Base-by-base conservation (phyloP, 1,140 invertebrate genomes). In the Cotesia vestalis region DNA sequence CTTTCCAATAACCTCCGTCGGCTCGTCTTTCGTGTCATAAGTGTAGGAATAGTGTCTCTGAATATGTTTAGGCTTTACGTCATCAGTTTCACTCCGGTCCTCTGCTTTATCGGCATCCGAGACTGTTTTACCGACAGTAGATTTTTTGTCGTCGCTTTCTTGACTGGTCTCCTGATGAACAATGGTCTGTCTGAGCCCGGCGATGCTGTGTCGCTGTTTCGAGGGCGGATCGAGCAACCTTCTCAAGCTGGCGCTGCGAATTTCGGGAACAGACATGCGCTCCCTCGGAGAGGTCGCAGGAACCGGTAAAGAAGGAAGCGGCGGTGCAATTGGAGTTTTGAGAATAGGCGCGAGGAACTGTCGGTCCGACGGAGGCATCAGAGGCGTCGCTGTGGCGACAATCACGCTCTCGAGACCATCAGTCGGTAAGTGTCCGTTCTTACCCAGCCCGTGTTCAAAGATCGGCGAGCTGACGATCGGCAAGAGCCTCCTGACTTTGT, bases 381-480 rank as follows among this genome's bases (percentile, higher is more conserved):
- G 75, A 2, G 84, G 83, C 5, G 81, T 82, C 0, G 83, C 79
- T 36, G 78, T 84, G 0, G 83, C 75, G 4, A 84, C 79, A 0
- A 86, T 70, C 5, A 85, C 77, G 8, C 76, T 83, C 55, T 82
- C 79, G 4, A 85, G 67, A 11, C 78, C 80, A 35, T 83, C 80
- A 17, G 78, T 74, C 0, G 80, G 78, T 12, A 79, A 35, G 8
- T 81, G 0, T 74, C 57, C 8, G 72, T 79, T 4, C 53, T 55
- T 2, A 63, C 69, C 52, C 46, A n/a, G 77, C 35, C 80, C 80
- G 27, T 74, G 78, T 62, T 86, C 84, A 2, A 77, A 80, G 61
- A 84, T 80, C 1, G 84, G 84, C 0, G 84, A 86, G 67, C 83
- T 85, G 1, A 82, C 83, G n/a, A 86, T 85, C 0, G 84, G 84